These are phyloP conservation scores for Salmo trutta DNA, from an alignment of 2,797 vertebrate genomes.

Conservation along the genomic window DNA sequence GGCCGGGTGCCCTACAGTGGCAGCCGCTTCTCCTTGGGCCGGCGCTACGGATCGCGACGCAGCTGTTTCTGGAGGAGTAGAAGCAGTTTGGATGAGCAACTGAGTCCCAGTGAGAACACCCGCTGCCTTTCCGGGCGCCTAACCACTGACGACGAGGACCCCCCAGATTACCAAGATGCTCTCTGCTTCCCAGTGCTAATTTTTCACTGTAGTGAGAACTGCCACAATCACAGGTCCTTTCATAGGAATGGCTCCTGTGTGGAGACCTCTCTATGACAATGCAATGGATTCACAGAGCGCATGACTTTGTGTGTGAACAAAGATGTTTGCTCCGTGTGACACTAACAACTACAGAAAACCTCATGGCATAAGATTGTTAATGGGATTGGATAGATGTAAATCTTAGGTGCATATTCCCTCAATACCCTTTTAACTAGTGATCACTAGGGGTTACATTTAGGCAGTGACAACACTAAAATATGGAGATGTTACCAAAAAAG, in stretches of 20 bases:
- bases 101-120: conserved; percentile 92
- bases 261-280: conserved; percentile 91
- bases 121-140: conserved; percentile 85
- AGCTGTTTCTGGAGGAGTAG: conserved; percentile 95
- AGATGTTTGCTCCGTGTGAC: too few species aligned
- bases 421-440: too few species aligned
- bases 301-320: too few species aligned
- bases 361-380: too few species aligned
- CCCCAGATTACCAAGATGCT: conserved; percentile 93
- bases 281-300: too few species aligned
- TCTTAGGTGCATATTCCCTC: too few species aligned
- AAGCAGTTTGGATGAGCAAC: conserved; percentile 87
- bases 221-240: conserved; percentile 92
- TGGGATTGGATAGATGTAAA: too few species aligned
- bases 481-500: too few species aligned
- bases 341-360: too few species aligned
- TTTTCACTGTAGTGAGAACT: conserved; percentile 94
- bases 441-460: too few species aligned
- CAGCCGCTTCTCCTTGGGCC: conserved; percentile 91
- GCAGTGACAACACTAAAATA: too few species aligned
- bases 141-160: conserved; percentile 84
- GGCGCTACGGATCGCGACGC: conserved; percentile 89
- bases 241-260: conserved; percentile 93
- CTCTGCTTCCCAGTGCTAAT: conserved; percentile 95
- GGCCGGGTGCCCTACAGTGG: conserved; percentile 89